These are phyloP conservation scores for Clivina fossor DNA, from an alignment of 2,888 invertebrate species.

Conservation along the genomic window DNA sequence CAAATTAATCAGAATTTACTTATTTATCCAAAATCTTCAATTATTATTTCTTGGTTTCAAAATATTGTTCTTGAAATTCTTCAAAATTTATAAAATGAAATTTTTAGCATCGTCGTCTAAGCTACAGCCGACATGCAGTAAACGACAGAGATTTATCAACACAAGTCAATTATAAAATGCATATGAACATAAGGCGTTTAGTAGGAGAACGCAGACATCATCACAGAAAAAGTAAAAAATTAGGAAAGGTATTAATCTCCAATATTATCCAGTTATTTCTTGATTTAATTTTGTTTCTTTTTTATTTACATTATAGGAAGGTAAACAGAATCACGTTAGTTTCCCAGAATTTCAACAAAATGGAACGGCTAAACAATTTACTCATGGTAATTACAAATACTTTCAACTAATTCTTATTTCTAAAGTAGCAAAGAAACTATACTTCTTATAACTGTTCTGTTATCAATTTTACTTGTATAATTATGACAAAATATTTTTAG, in stretches of 20 bases:
- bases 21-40: no score
- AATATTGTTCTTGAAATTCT: no score
- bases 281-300: background rate
- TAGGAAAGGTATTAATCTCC: constrained; percentile 67
- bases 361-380: constrained; percentile 83
- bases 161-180: constrained; percentile 85
- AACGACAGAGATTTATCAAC: constrained; percentile 85
- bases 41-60: no score
- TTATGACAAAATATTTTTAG: no score
- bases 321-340: constrained; percentile 84
- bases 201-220: constrained; percentile 84
- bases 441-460: no score
- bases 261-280: no score
- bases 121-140: constrained; percentile 89
- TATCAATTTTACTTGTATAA: no score
- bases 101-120: constrained; percentile 81
- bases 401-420: no score
- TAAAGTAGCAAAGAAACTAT: no score
- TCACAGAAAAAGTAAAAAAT: constrained; percentile 82
- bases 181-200: constrained; percentile 85
- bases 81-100: no score
- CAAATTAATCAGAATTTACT: no score
- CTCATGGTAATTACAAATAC: constrained; percentile 66
- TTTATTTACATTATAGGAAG: constrained; percentile 64
- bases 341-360: constrained; percentile 90